A percentile compares a stretch with the other conserved stretches of the same genome.
These are phyloP conservation scores for Hippotragus niger DNA, from an alignment of 2,113 vertebrate genomes.

Conservation along the genomic window DNA sequence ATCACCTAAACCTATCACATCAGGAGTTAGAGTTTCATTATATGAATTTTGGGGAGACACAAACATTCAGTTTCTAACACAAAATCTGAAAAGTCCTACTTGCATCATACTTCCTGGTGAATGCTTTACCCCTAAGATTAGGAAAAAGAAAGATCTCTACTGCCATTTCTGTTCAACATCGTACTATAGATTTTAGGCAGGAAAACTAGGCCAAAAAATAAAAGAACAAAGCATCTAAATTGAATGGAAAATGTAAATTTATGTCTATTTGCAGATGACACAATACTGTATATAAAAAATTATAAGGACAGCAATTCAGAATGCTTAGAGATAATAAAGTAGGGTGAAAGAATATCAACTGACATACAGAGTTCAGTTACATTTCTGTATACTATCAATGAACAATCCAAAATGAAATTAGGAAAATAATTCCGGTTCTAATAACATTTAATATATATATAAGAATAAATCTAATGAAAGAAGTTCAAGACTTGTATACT, in stretches of 20 bases:
- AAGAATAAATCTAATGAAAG: not conserved
- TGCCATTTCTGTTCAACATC: not conserved
- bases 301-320: not conserved
- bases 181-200: not conserved
- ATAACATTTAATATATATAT: not conserved
- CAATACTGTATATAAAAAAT: not conserved
- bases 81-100: not conserved
- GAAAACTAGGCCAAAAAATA: not conserved
- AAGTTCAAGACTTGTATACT: not conserved
- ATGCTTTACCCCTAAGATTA: not conserved
- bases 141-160: not conserved
- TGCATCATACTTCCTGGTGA: not conserved
- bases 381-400: not conserved
- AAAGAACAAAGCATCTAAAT: not conserved
- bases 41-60: not conserved
- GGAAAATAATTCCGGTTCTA: not conserved
- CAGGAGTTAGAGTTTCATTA: not conserved
- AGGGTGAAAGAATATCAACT: not conserved
- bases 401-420: not conserved
- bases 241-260: not conserved
- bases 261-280: not conserved
- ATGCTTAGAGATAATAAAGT: not conserved
- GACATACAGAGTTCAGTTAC: not conserved
- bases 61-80: not conserved
- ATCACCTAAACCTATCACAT: not conserved